These are phyloP conservation scores for Megaleporinus macrocephalus DNA, from an alignment of 2,113 vertebrate species.

Conservation along the genomic window DNA sequence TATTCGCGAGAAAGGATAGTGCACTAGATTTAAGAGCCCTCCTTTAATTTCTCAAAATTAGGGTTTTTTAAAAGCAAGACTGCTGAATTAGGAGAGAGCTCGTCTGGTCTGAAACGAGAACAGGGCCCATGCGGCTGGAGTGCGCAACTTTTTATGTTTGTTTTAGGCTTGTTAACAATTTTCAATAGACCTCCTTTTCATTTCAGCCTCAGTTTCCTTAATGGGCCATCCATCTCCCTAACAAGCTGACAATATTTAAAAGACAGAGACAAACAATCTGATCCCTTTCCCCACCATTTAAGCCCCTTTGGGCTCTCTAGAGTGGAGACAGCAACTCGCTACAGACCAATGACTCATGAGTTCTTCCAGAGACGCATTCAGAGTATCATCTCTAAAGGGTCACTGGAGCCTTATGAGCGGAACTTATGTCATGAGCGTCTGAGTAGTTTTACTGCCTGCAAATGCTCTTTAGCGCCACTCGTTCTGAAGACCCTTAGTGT, in stretches of 20 bases:
- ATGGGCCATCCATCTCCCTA: slow-evolving; percentile 42
- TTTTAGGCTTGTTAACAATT: slow-evolving; percentile 45
- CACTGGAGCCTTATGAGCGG: slow-evolving; percentile 30
- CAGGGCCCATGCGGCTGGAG: slow-evolving; percentile 11
- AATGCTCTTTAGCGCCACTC: slow-evolving; percentile 27
- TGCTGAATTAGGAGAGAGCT: not conserved
- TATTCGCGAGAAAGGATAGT: slow-evolving; percentile 1
- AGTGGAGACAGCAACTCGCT: slow-evolving; percentile 31
- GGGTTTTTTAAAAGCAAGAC: slow-evolving; percentile 20
- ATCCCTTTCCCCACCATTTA: slow-evolving; percentile 35
- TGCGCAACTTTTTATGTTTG: slow-evolving; percentile 17
- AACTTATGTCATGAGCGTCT: slow-evolving; percentile 18
- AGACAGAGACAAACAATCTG: slow-evolving; percentile 46
- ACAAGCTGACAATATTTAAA: slow-evolving; percentile 47
- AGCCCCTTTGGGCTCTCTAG: slow-evolving; percentile 38
- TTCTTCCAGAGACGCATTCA: slow-evolving; percentile 31
- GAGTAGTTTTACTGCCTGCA: slow-evolving; percentile 40
- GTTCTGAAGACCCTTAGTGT: not conserved
- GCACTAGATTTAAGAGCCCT: not conserved
- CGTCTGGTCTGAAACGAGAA: slow-evolving; percentile 27
- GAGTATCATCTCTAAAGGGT: slow-evolving; percentile 46
- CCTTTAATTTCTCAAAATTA: slow-evolving; percentile 19
- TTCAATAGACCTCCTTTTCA: slow-evolving; percentile 33
- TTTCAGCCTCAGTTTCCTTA: slow-evolving; percentile 34
- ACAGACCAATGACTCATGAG: slow-evolving; percentile 26